Evolutionary conservation across 35 echinoderm and acorn worm species (phyloP).

Genomic region (Hemicentrotus pulcherrimus): DNA sequence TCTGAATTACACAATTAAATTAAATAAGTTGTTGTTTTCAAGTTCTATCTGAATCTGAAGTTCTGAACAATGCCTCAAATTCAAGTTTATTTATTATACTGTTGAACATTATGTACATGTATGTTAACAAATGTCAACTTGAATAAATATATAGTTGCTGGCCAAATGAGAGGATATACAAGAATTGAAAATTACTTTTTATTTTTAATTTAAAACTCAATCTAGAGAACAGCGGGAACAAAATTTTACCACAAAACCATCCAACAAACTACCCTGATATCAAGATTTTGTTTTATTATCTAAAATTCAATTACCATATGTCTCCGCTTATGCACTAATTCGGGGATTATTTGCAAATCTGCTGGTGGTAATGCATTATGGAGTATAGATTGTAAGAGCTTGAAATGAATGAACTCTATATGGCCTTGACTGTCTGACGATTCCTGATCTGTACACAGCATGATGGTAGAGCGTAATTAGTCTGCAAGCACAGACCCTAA

Average conservation of each 20-base stretch:
- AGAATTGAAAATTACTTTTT: neutral
- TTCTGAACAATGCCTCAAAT: too few relatives aligned
- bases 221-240: neutral
- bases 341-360: neutral
- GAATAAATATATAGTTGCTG: neutral
- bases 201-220: neutral
- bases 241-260: too few relatives aligned
- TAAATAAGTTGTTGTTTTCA: too few relatives aligned
- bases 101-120: too few relatives aligned
- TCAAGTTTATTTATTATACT: too few relatives aligned
- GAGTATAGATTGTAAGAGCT: neutral
- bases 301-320: neutral
- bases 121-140: too few relatives aligned
- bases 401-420: neutral
- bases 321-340: neutral
- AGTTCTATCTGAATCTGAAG: too few relatives aligned
- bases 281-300: neutral
- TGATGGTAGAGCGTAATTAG: neutral
- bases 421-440: neutral
- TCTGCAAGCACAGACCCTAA: too few relatives aligned
- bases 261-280: too few relatives aligned
- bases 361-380: neutral
- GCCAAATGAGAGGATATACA: neutral
- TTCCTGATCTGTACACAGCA: neutral
- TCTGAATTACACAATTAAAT: too few relatives aligned